These are phyloP conservation scores for Cryptoblepharus egeriae DNA, from an alignment of 2,797 vertebrate species.

Conservation along the genomic window DNA sequence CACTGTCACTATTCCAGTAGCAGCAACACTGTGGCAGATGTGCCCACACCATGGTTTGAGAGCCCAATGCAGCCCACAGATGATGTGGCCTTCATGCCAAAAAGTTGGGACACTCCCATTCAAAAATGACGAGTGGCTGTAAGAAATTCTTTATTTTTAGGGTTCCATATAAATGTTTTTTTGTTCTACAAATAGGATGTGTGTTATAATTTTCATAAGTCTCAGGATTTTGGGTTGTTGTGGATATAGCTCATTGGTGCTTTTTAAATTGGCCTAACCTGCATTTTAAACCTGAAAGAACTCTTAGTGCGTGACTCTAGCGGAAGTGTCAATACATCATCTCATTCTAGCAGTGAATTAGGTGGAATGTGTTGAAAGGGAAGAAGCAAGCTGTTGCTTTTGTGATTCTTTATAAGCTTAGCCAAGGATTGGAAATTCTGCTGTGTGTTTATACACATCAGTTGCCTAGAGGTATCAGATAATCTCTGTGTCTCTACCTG, in stretches of 20 bases:
- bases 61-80: no score
- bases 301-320: not conserved
- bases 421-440: not conserved
- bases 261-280: not conserved
- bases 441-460: constrained; percentile 5
- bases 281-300: not conserved
- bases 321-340: not conserved
- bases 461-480: not conserved
- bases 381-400: not conserved
- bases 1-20: no score
- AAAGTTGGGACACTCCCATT: no score
- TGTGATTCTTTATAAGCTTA: not conserved
- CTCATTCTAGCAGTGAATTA: not conserved
- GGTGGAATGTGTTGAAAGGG: not conserved
- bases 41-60: no score
- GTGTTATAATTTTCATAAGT: not conserved
- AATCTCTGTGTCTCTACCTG: not conserved
- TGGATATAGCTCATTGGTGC: not conserved
- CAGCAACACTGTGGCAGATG: no score
- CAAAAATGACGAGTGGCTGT: no score
- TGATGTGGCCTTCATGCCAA: no score
- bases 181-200: no score
- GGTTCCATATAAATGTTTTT: no score
- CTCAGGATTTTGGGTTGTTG: no score
- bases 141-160: no score